Percentiles rank a stretch among this genome's conserved stretches.
phyloP scores from a whole-genome alignment of 2,888 invertebrate species.

The Melolontha melolontha region DNA sequence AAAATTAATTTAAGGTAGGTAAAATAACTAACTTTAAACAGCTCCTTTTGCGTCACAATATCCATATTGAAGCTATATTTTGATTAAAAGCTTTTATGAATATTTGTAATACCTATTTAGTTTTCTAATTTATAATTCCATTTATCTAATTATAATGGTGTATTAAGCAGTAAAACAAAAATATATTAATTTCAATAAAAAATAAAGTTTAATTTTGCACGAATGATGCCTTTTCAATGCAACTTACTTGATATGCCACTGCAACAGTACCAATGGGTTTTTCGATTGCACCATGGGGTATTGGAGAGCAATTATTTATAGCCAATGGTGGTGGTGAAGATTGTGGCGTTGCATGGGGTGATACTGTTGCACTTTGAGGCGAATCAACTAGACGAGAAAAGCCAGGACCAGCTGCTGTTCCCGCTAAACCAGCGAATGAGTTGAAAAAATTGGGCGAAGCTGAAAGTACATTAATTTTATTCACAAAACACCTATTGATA shows the following conservation, averaged over 20 bases:
- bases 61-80: no score
- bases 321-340: conserved; percentile 64
- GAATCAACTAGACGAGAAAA: conserved; percentile 59
- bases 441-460: conserved; percentile 64
- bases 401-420: conserved; percentile 53
- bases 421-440: conserved; percentile 59
- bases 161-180: no score
- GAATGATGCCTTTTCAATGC: no score
- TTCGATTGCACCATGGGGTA: conserved; percentile 58
- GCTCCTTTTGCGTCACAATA: no score
- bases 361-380: conserved; percentile 59
- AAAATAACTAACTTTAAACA: no score
- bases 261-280: conserved; percentile 56
- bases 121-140: no score
- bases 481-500: background rate
- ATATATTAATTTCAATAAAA: no score
- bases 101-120: no score
- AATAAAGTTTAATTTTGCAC: no score
- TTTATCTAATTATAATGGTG: no score
- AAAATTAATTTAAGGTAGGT: no score
- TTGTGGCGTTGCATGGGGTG: conserved; percentile 67
- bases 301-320: conserved; percentile 63
- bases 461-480: conserved; percentile 42
- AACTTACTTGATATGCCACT: conserved; percentile 61
- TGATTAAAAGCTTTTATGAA: no score